Evolutionary conservation across 2,888 invertebrate genomes (phyloP).

Genomic region (Acanthoscelides obtectus): DNA sequence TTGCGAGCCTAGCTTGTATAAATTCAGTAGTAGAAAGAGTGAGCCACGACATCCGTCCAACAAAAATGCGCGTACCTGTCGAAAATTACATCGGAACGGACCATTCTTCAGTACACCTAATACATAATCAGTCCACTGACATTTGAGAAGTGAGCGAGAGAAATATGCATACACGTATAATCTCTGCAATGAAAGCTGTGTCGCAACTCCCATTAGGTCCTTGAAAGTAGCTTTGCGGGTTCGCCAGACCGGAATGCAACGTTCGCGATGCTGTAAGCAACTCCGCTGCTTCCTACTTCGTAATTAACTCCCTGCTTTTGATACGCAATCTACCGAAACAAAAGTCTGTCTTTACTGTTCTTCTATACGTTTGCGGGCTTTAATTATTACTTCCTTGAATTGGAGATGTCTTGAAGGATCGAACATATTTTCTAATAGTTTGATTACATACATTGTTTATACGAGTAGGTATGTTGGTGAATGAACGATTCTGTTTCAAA

Average conservation of each 20-base stretch:
- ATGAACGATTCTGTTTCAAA: too few species aligned
- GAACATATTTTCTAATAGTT: too few species aligned
- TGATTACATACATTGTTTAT: too few species aligned
- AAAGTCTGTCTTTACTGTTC: neutral
- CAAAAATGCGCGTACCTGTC: too few species aligned
- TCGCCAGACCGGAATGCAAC: neutral
- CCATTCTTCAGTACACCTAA: too few species aligned
- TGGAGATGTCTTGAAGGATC: neutral
- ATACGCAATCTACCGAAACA: neutral
- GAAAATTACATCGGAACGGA: too few species aligned
- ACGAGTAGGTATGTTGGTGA: too few species aligned
- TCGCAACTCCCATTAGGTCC: neutral
- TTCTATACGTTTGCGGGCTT: neutral
- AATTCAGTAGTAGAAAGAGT: too few species aligned
- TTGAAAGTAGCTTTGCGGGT: neutral
- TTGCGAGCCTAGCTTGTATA: too few species aligned
- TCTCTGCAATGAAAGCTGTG: neutral
- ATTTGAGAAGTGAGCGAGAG: too few species aligned
- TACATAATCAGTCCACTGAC: too few species aligned
- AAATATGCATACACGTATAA: neutral
- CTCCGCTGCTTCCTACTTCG: neutral
- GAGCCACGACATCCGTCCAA: too few species aligned
- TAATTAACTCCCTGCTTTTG: neutral
- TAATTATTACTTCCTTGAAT: neutral
- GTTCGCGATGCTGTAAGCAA: neutral